These are phyloP conservation scores for Suricata suricatta DNA, from an alignment of 2,113 vertebrate species.

Conservation along the genomic window DNA sequence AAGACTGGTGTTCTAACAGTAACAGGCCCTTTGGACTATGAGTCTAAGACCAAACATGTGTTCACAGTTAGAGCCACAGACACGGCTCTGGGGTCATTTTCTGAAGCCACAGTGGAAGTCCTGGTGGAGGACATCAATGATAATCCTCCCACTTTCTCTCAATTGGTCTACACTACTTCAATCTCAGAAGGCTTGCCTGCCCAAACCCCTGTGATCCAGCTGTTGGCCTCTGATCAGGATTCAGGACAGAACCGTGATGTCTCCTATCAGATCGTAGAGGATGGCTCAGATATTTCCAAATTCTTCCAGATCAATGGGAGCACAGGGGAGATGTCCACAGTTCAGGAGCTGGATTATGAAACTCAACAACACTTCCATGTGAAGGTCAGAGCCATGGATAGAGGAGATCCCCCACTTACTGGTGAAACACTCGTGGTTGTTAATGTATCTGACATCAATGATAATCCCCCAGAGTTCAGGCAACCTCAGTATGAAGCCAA, in stretches of 20 bases:
- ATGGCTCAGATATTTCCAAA: conserved; percentile 85
- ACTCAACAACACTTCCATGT: conserved; percentile 87
- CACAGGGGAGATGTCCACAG: conserved; percentile 91
- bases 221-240: conserved; percentile 92
- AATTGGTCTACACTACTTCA: conserved; percentile 83
- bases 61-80: conserved; percentile 95
- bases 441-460: conserved; percentile 94
- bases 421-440: conserved; percentile 89
- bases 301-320: conserved; percentile 91
- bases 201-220: conserved; percentile 89
- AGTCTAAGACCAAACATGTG: conserved; percentile 87
- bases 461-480: conserved; percentile 95
- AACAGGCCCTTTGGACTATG: conserved; percentile 93
- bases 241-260: conserved; percentile 91
- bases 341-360: conserved; percentile 93
- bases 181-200: conserved; percentile 90
- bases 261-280: conserved; percentile 90
- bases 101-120: conserved; percentile 93
- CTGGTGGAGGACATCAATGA: conserved; percentile 96
- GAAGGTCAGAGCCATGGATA: conserved; percentile 91
- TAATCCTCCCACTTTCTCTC: conserved; percentile 91
- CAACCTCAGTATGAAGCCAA: conserved; percentile 91
- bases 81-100: conserved; percentile 92
- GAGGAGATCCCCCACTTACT: conserved; percentile 89
- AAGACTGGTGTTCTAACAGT: conserved; percentile 95